Evolutionary conservation across 2,797 vertebrate species (phyloP).

Genomic region (Orestias chungarensis): DNA sequence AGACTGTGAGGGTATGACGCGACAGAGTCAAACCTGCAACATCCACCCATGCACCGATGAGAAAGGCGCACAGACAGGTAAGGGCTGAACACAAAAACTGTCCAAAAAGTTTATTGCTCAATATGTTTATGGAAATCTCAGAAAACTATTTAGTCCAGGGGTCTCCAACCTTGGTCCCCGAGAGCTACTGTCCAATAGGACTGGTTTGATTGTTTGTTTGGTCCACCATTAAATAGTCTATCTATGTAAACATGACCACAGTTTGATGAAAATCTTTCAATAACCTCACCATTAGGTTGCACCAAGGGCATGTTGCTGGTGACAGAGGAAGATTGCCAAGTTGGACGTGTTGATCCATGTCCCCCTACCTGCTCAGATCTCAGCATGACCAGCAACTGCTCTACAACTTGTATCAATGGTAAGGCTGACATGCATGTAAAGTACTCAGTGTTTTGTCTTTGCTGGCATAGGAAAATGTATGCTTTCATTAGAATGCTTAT

Average conservation of each 20-base stretch:
- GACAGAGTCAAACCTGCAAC: conserved; percentile 85
- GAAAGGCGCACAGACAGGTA: conserved; percentile 69
- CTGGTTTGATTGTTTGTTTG: not conserved
- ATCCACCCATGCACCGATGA: conserved; percentile 77
- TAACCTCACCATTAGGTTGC: conserved; percentile 76
- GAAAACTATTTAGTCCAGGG: accelerated
- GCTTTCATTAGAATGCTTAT: not conserved
- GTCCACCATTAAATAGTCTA: not conserved
- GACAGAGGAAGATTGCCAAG: conserved; percentile 75
- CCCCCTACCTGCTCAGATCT: conserved; percentile 83
- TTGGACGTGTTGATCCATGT: conserved; percentile 74
- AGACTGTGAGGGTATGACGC: conserved; percentile 80
- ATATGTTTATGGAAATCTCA: not conserved
- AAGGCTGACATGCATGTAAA: conserved; percentile 20
- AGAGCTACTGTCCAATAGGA: not conserved
- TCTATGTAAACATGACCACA: not conserved
- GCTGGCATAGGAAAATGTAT: not conserved
- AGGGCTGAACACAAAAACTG: not conserved
- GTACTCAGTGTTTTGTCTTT: too few species aligned
- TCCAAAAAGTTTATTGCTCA: not conserved
- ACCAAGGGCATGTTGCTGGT: conserved; percentile 76
- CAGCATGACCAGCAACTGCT: conserved; percentile 75
- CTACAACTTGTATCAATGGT: conserved; percentile 80
- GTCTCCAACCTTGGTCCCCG: too few species aligned
- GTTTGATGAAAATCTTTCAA: not conserved